Percentiles rank a stretch among this genome's conserved stretches.
These are phyloP conservation scores for Sminthurides aquaticus DNA, from an alignment of 2,888 invertebrate genomes.

Conservation along the genomic window DNA sequence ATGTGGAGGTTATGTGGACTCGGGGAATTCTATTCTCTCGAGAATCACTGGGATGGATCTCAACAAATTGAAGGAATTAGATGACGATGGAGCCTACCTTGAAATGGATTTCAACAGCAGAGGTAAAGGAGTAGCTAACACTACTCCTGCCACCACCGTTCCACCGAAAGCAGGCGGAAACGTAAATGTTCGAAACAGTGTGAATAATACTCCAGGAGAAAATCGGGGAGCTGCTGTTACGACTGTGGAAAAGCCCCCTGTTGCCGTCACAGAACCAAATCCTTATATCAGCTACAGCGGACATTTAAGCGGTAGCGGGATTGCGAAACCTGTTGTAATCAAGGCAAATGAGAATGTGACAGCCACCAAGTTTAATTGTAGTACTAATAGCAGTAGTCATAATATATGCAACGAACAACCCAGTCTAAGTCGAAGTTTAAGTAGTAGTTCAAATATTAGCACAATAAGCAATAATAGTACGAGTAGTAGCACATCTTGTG, in stretches of 20 bases:
- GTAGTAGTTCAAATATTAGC: conserved; percentile 38
- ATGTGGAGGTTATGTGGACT: conserved; percentile 20
- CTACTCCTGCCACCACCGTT: neutral
- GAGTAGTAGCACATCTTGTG: conserved; percentile 36
- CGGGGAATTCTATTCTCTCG: conserved; percentile 33
- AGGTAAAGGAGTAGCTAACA: neutral
- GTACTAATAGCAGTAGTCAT: conserved; percentile 12
- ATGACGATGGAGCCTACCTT: conserved; percentile 40
- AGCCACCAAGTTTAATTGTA: conserved; percentile 27
- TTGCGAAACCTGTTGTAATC: conserved; percentile 28
- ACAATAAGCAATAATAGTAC: conserved; percentile 38
- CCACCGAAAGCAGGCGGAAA: neutral
- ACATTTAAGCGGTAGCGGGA: neutral
- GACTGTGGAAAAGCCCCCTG: neutral
- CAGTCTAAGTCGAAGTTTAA: conserved; percentile 32
- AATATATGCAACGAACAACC: conserved; percentile 9
- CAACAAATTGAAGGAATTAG: conserved; percentile 40
- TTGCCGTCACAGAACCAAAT: neutral
- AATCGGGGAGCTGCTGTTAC: neutral
- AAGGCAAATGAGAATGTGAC: conserved; percentile 32
- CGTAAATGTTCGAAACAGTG: neutral
- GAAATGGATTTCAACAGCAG: conserved; percentile 37
- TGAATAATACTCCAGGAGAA: neutral
- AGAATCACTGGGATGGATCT: conserved; percentile 42
- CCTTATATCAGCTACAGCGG: neutral